Conservation (phyloP, 2,113 vertebrate genomes). For the Nanorana parkeri region DNA sequence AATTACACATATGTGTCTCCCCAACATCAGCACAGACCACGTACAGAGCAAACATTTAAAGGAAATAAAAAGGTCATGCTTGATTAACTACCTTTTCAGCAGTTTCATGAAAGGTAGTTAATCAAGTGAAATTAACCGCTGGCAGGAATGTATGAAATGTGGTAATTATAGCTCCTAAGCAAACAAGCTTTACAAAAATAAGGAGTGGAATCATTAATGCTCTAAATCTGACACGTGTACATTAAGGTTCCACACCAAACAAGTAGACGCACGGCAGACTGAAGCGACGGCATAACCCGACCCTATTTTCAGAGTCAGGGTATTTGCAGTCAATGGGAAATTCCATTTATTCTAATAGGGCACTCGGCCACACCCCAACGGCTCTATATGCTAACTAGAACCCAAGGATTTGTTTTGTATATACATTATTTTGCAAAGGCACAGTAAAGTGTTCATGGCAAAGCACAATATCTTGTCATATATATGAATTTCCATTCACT, state of each 20-base stretch:
- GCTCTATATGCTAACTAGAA: too few species aligned
- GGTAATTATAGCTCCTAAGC: background rate
- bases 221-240: background rate
- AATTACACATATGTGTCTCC: too few species aligned
- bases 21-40: background rate
- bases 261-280: background rate
- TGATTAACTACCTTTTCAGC: background rate
- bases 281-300: background rate
- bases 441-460: too few species aligned
- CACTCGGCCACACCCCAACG: too few species aligned
- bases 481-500: constrained; percentile 49
- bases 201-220: constrained; percentile 5
- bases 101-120: background rate
- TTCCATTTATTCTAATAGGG: too few species aligned
- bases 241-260: background rate
- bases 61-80: background rate
- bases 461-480: background rate
- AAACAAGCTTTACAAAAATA: background rate
- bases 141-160: background rate
- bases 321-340: too few species aligned
- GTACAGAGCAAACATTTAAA: background rate
- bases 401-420: too few species aligned
- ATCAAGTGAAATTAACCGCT: background rate
- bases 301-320: background rate
- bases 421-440: too few species aligned